Evolutionary conservation across 2,797 vertebrate species (phyloP), one percentile per base, ranked within the genome.

Genomic region (Sebastes oblongus): DNA sequence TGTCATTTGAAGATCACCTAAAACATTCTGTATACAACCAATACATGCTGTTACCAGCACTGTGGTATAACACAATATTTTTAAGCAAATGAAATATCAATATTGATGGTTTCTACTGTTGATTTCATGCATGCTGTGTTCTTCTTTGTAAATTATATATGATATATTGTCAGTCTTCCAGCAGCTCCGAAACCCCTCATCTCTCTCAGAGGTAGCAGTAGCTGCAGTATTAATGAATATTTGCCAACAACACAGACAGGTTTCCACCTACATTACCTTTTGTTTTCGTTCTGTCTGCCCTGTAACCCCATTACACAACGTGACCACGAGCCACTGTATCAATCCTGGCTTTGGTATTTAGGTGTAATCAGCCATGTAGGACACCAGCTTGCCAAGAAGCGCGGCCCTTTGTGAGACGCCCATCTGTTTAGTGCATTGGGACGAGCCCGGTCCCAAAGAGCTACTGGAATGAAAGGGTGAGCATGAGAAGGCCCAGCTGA

Each of bases 321-420:
- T 96, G 96, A 95, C 95, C 96, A 88, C 88, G 95, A 96, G 95
- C 95, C 96, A 98, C 96, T 98, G 97, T 98, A 98, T 98, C 97
- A 98, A 97, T 97, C 95, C 96, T 93, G 94, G 93, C 94, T 96
- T 96, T 94, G 94, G 96, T 96, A 96, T 98, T 98, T 95, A 95
- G 94, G 97, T 96, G 97, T 98, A 98, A 97, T 98, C 97, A 96
- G 97, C 97, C 98, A 96, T 98, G 97, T 93, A 96, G 96, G 96
- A 96, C 97, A 98, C 97, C 97, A 98, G 97, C 97, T 98, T 98
- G 97, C 96, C 94, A 95, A 96, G 96, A 96, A 95, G 94, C 92
- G 66, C 91, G 86, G 95, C 90, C 96, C 95, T 97, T 98, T 98
- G 97, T 97, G 95, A 96, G 94, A 93, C 93, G 93, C 96, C 98